A percentile compares a stretch with the other conserved stretches of the same genome.
These are phyloP conservation scores for Gymnothorax javanicus DNA, from an alignment of 2,797 vertebrate genomes.

Conservation along the genomic window DNA sequence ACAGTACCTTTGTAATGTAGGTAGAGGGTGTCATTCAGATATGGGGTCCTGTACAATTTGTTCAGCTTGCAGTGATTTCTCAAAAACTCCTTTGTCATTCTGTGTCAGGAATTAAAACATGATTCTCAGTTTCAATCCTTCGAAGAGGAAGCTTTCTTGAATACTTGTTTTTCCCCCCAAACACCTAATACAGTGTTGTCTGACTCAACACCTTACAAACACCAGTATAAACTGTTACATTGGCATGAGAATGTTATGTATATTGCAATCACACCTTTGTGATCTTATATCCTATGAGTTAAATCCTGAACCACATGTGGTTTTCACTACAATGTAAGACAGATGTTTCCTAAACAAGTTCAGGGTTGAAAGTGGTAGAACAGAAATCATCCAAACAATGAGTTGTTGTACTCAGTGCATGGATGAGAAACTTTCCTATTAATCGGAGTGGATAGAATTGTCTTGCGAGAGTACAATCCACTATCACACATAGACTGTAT, in stretches of 20 bases:
- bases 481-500: too few relatives aligned
- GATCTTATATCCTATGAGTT: neutral
- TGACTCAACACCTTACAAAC: too few relatives aligned
- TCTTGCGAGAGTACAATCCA: neutral
- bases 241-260: too few relatives aligned
- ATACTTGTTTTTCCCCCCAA: too few relatives aligned
- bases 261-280: too few relatives aligned
- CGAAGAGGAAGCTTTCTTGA: too few relatives aligned
- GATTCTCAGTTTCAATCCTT: neutral
- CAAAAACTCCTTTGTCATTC: constrained; percentile 87
- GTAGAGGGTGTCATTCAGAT: constrained; percentile 87
- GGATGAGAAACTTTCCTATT: neutral
- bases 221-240: too few relatives aligned
- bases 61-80: constrained; percentile 85
- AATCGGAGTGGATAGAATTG: neutral
- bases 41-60: constrained; percentile 86
- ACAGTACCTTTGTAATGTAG: constrained; percentile 89
- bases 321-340: neutral
- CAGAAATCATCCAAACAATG: neutral
- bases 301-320: neutral
- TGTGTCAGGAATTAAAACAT: constrained; percentile 47
- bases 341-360: neutral
- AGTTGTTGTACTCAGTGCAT: neutral
- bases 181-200: too few relatives aligned
- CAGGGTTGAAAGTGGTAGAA: neutral